phyloP scores from a whole-genome alignment of 2,797 vertebrate genomes.

The Okamejei kenojei region DNA sequence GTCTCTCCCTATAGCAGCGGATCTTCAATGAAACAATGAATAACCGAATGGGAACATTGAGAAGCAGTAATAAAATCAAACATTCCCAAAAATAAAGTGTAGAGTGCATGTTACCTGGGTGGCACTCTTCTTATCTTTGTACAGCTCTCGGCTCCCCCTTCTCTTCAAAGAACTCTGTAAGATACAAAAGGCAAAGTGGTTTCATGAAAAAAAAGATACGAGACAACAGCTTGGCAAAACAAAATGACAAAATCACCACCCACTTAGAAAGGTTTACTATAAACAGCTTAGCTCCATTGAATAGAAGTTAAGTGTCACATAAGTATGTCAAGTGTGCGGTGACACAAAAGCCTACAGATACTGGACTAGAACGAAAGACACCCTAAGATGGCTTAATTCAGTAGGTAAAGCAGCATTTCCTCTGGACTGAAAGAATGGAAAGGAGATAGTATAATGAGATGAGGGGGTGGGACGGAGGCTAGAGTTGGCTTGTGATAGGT shows the following conservation, averaged over 20 bases:
- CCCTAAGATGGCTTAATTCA: too few relatives aligned
- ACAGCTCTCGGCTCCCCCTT: slow-evolving; percentile 81
- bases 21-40: background rate
- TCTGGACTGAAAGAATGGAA: too few relatives aligned
- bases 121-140: slow-evolving; percentile 85
- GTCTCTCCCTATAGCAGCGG: too few relatives aligned
- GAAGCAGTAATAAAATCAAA: background rate
- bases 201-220: background rate
- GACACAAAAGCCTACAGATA: too few relatives aligned
- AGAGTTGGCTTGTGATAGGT: too few relatives aligned
- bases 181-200: slow-evolving; percentile 6
- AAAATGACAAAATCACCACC: background rate
- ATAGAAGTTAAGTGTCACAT: background rate
- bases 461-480: too few relatives aligned
- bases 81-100: background rate
- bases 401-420: too few relatives aligned
- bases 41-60: background rate
- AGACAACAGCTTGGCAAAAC: background rate
- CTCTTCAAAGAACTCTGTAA: slow-evolving; percentile 81
- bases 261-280: background rate
- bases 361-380: too few relatives aligned
- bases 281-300: background rate
- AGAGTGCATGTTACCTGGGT: slow-evolving; percentile 70
- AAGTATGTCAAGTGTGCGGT: background rate
- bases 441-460: too few relatives aligned